Evolutionary conservation across 2,888 invertebrate genomes (phyloP), one percentile per base, ranked within the genome.

Genomic region (Harmothoe impar): DNA sequence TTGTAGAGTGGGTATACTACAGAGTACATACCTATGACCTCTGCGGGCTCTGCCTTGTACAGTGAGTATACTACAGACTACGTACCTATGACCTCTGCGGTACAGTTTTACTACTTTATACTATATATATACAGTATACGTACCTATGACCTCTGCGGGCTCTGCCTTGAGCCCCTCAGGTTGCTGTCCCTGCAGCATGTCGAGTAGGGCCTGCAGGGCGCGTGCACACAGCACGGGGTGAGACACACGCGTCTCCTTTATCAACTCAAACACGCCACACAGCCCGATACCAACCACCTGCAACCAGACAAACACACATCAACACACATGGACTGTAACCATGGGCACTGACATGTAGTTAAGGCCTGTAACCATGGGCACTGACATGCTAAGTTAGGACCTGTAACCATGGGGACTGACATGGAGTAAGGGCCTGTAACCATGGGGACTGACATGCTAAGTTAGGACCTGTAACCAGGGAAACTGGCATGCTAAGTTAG

Each of bases 161-260:
- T 98, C 98, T 90, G 97, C 97, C 94, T 97, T 97, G 93, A 99
- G 97, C 93, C 98, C 98, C 96, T 98, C 98, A 0, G 98, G 98
- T 89, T 97, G 97, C 95, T 98, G 98, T 35, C 98, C 98, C 96
- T 99, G 98, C 91, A 99, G 96, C 90, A 99, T 98, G 96, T 99
- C 98, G 68, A 99, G 96, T 92, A 99, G 96, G 0, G 99, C 98
- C 93, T 97, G 97, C 62, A 99, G 96, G 5, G 99, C 98, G 96
- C 98, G 97, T 86, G 98, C 98, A 96, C 99, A 99, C 90, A 99
- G 97, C 91, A 97, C 96, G 0, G 98, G 97, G 96, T 99, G 98
- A 25, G 97, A 97, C 90, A 97, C 97, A 91, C 98, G 97, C 90
- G 99, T 98, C 95, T 99, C 98, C 91, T 98, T 97, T 93, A 99